phyloP scores from a whole-genome alignment of 2,113 vertebrate genomes.

The Pelusios castaneus region DNA sequence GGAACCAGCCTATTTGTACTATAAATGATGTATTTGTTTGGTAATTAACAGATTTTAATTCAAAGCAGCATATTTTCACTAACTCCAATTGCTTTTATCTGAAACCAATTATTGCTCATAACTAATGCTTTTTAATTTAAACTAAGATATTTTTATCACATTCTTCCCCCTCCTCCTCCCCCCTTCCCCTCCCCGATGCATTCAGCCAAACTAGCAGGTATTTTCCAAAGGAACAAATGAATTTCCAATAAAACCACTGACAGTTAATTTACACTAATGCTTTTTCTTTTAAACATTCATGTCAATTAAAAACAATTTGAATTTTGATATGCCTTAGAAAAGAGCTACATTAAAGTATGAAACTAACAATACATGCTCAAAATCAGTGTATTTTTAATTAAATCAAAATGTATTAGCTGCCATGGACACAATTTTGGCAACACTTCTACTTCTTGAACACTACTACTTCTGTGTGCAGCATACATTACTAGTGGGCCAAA shows the following conservation, averaged over 20 bases:
- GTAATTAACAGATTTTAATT: constrained; percentile 46
- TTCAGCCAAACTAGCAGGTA: constrained; percentile 17
- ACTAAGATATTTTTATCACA: constrained; percentile 41
- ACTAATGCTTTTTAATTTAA: constrained; percentile 31
- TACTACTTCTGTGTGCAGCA: background rate
- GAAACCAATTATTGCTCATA: constrained; percentile 64
- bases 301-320: constrained; percentile 10
- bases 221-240: constrained; percentile 35
- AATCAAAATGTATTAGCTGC: background rate
- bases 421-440: background rate
- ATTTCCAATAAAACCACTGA: constrained; percentile 11
- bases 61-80: constrained; percentile 34
- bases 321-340: constrained; percentile 12
- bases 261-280: constrained; percentile 41
- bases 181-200: constrained; percentile 21
- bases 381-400: background rate
- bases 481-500: background rate
- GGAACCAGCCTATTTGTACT: background rate
- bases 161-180: background rate
- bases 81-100: constrained; percentile 51
- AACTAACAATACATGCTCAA: background rate
- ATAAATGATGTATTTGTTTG: constrained; percentile 10
- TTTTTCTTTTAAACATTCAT: constrained; percentile 4
- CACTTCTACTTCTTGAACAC: background rate
- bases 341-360: background rate